Evolutionary conservation across 1,140 invertebrate species (phyloP).

Genomic region (Xylocopa sonorina): DNA sequence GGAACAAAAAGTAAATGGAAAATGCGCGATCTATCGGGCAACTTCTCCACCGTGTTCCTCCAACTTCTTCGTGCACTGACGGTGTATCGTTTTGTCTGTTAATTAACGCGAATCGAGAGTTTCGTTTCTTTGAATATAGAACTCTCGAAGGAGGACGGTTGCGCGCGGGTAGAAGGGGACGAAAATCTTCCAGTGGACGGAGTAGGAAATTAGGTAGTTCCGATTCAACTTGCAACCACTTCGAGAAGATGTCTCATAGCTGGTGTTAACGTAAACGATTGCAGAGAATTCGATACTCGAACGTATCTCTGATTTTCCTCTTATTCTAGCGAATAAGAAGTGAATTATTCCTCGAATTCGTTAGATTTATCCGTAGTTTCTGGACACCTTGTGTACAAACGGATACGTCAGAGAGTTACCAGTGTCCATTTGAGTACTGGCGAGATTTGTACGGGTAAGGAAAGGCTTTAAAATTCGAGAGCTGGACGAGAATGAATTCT

Average conservation of each 20-base stretch:
- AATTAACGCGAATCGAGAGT: constrained; percentile 3
- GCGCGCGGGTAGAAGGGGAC: too few relatives aligned
- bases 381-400: too few relatives aligned
- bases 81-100: neutral
- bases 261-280: too few relatives aligned
- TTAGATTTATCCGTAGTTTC: too few relatives aligned
- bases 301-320: too few relatives aligned
- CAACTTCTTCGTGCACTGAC: neutral
- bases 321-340: too few relatives aligned
- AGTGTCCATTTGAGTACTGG: neutral
- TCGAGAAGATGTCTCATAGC: too few relatives aligned
- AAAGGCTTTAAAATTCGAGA: constrained; percentile 33
- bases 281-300: too few relatives aligned
- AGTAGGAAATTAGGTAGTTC: neutral
- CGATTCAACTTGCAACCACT: neutral
- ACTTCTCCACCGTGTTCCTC: neutral
- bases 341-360: too few relatives aligned
- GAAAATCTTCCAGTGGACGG: neutral
- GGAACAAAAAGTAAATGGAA: neutral
- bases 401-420: neutral
- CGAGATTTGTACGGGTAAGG: neutral
- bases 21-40: neutral
- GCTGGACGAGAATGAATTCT: neutral
- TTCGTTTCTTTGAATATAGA: neutral
- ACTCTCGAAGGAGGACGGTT: neutral